Conservation (phyloP, 2,888 invertebrate species). For the Gasteruption jaculator region DNA sequence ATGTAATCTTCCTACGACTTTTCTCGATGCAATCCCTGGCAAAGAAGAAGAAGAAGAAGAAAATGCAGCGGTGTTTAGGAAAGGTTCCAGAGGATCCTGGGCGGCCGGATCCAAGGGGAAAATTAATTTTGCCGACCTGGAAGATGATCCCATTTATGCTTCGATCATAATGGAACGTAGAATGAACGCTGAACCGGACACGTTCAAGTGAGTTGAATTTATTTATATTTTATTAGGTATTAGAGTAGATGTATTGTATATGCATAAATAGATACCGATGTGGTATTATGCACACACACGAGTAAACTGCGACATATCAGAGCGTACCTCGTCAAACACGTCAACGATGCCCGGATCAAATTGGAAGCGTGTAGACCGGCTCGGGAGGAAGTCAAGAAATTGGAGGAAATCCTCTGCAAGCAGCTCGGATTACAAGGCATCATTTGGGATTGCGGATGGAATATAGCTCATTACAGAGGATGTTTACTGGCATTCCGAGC, state of each 20-base stretch:
- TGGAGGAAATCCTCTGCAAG: slow-evolving; percentile 60
- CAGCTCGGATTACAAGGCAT: slow-evolving; percentile 59
- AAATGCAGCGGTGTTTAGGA: slow-evolving; percentile 33
- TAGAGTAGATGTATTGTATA: too few species aligned
- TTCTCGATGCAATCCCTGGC: slow-evolving; percentile 77
- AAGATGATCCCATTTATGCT: slow-evolving; percentile 56
- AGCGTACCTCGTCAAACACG: slow-evolving; percentile 72
- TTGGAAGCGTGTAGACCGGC: slow-evolving; percentile 63
- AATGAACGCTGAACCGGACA: slow-evolving; percentile 49
- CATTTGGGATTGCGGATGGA: slow-evolving; percentile 83
- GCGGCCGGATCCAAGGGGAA: slow-evolving; percentile 31
- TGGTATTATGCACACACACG: not conserved
- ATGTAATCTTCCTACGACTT: slow-evolving; percentile 82
- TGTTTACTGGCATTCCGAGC: slow-evolving; percentile 80
- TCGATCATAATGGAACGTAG: slow-evolving; percentile 53
- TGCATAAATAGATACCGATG: too few species aligned
- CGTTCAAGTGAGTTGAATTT: slow-evolving; percentile 38
- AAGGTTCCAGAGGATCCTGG: slow-evolving; percentile 22
- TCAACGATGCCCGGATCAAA: slow-evolving; percentile 63
- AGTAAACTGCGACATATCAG: too few species aligned
- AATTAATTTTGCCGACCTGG: slow-evolving; percentile 44
- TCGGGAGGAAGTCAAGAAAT: slow-evolving; percentile 69
- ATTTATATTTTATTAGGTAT: slow-evolving; percentile 3
- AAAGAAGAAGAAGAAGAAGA: slow-evolving; percentile 65
- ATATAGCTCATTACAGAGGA: slow-evolving; percentile 84